These are phyloP conservation scores for Bujurquina vittata DNA, from an alignment of 2,113 vertebrate species.

Conservation along the genomic window DNA sequence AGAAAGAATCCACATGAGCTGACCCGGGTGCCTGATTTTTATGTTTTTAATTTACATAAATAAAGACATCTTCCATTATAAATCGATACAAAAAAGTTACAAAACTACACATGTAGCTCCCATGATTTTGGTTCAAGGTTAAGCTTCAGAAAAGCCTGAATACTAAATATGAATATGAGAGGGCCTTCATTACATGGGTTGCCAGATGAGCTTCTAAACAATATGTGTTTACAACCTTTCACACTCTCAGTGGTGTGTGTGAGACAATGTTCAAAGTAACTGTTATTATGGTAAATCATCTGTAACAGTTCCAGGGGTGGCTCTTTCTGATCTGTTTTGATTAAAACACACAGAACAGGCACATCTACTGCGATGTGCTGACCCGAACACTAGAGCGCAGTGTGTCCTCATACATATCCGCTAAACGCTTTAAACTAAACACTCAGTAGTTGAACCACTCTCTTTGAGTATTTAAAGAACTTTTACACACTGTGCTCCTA, in stretches of 20 bases:
- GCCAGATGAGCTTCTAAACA: no score
- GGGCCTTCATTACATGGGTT: no score
- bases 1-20: no score
- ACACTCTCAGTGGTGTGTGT: not conserved
- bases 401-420: not conserved
- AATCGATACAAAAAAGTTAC: no score
- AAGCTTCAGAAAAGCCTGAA: not conserved
- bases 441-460: not conserved
- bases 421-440: no score
- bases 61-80: no score
- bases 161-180: not conserved
- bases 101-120: not conserved
- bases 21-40: no score
- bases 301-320: not conserved
- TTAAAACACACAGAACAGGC: not conserved
- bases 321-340: not conserved
- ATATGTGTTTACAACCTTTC: not conserved
- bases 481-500: not conserved
- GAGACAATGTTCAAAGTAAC: not conserved
- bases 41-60: no score
- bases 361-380: not conserved
- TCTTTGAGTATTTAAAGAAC: not conserved
- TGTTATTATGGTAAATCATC: not conserved
- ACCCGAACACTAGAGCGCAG: conserved; percentile 44
- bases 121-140: not conserved